These are phyloP conservation scores for Drosophila sp. DNA, from an alignment of 1,140 invertebrate species.

Conservation along the genomic window DNA sequence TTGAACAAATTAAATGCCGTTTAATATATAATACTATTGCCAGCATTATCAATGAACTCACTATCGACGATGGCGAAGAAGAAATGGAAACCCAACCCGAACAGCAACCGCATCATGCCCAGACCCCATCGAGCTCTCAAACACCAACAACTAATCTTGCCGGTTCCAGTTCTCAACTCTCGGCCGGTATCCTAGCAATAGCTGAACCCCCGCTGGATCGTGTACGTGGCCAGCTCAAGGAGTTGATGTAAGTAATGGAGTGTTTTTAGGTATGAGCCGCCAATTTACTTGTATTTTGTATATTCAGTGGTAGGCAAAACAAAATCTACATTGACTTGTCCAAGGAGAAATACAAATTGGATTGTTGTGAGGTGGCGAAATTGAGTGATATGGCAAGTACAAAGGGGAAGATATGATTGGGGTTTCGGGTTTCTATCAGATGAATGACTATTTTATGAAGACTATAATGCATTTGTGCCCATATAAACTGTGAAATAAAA, in stretches of 20 bases:
- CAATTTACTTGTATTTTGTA: not conserved
- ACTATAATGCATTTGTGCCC: no score
- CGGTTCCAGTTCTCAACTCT: conserved; percentile 56
- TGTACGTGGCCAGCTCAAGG: conserved; percentile 65
- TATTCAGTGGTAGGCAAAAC: conserved; percentile 69
- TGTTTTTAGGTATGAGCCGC: not conserved
- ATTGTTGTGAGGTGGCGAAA: conserved; percentile 65
- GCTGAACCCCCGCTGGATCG: conserved; percentile 63
- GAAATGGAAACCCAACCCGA: not conserved
- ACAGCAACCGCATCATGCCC: not conserved
- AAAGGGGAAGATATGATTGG: no score
- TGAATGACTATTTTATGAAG: not conserved
- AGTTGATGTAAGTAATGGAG: conserved; percentile 66
- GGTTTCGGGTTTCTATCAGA: not conserved
- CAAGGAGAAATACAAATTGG: conserved; percentile 74
- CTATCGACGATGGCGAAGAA: not conserved
- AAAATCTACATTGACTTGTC: conserved; percentile 80
- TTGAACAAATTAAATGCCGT: no score
- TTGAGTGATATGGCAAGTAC: conserved; percentile 70
- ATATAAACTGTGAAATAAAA: no score
- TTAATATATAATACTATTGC: not conserved
- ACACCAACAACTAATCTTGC: not conserved
- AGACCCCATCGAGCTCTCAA: not conserved
- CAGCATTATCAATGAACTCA: conserved; percentile 61
- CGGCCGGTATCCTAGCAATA: conserved; percentile 64